These are phyloP conservation scores for Tetraneura akinire DNA, from an alignment of 1,140 invertebrate genomes.

Conservation along the genomic window DNA sequence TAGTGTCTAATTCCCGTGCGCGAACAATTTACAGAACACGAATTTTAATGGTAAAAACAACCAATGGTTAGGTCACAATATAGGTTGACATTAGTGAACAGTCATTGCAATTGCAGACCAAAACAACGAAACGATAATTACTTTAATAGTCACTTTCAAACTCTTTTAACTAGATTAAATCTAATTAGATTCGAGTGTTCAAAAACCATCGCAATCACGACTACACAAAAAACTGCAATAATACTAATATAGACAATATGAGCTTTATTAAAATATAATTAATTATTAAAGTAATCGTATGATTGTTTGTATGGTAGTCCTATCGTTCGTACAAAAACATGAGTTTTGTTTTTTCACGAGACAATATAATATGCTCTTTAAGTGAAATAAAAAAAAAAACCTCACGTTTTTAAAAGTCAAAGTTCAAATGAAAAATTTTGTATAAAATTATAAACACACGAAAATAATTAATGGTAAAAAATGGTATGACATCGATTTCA, in stretches of 20 bases:
- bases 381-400: too few relatives aligned
- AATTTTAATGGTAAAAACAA: constrained; percentile 10
- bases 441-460: too few relatives aligned
- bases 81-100: constrained; percentile 19
- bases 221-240: background rate
- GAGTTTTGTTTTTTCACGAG: too few relatives aligned
- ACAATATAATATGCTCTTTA: too few relatives aligned
- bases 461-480: too few relatives aligned
- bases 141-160: constrained; percentile 27
- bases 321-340: too few relatives aligned
- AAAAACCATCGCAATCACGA: background rate
- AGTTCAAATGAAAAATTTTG: too few relatives aligned
- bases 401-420: too few relatives aligned
- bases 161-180: constrained; percentile 27
- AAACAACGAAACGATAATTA: constrained; percentile 34
- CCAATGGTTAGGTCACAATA: constrained; percentile 21
- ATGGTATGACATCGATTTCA: too few relatives aligned
- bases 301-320: too few relatives aligned
- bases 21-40: background rate
- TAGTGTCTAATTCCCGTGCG: background rate
- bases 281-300: too few relatives aligned
- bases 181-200: constrained; percentile 14
- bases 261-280: too few relatives aligned
- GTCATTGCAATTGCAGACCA: background rate
- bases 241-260: background rate